Evolutionary conservation across 2,888 invertebrate species (phyloP), one percentile per base, ranked within the genome.

Genomic region (Mythimna albipuncta): DNA sequence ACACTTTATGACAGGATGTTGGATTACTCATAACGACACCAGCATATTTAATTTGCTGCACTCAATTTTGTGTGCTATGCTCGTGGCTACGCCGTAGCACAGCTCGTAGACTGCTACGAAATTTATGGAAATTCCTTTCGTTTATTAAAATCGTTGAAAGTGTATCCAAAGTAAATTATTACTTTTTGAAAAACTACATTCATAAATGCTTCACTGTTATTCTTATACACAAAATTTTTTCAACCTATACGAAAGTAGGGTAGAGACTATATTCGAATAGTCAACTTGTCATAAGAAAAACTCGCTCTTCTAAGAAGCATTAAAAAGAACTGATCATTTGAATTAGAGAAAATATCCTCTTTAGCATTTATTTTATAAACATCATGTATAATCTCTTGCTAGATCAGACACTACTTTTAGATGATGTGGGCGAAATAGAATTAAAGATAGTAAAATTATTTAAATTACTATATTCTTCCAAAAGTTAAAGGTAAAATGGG

Each of bases 1-100:
- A 52, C 52, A 61, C 38, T 68, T 38, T 35, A 44, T 63, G 54
- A 59, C 44, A 61, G 67, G 81, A n/a, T 54, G 32, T 57, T 44
- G 50, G 6, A 79, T 52, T 50, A n/a, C 58, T 54, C 57, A 59
- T 54, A 64, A 21, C 16, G n/a, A 38, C 58, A 54, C 10, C 57
- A 19, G 52, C 47, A 21, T 61, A 54, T 78, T 82, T 63, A 72
- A 77, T 77, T 66, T 65, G 58, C 63, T 69, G 64, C 73, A 66
- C 50, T 75, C 57, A 57, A 72, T 74, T 74, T 65, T 75, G 62
- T 16, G 41, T 38, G 63, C 81, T 85, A 81, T 78, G 73, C 50
- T 73, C 50, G 19, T 21, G 41, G 55, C 77, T 82, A 81, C 86
- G 84, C 57, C 79, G 81, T 85, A 84, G 84, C 78, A 71, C 55